Base-by-base conservation (phyloP, 2,888 invertebrate genomes). In the Archips crataeganus region DNA sequence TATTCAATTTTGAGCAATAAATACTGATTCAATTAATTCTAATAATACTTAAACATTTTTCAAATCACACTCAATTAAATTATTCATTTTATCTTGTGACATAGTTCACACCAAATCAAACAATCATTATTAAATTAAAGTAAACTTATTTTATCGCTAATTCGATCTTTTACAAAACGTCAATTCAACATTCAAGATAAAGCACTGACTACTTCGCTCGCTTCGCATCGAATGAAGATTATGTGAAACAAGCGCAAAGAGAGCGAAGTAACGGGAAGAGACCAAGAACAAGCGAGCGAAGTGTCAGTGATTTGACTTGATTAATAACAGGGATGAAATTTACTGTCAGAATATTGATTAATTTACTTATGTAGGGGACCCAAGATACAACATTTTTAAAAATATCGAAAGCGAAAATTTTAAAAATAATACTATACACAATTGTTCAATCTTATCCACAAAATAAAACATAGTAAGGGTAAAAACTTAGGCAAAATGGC, bases 1-100 rank as follows among this genome's bases (percentile, higher is more conserved):
- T 76, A 72, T 75, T 69, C 75, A 77, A 75, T 72, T 81, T 82
- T 54, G 15, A 82, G 82, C 83, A 82, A 78, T 74, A 78, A 77
- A 82, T 82, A 82, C 82, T 82, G 81, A 77, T 76, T 54, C 45
- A n/a, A 3, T 36, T 57, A 63, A 72, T 39, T 10, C 63, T 68
- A 72, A 68, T 68, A 68, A 72, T 63, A 68, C 57, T 68, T 51
- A 10, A 34, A 34, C 4, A 45, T 42, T 63, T 68, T 49, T 15
- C 51, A 13, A 61, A 60, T 66, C 15, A 51, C 11, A 51, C 34
- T 34, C 6, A 13, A 8, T 42, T 51, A 13, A 15, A 13, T 9
- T 8, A 0, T 6, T 3, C 10, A 66, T 62, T 15, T 15, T 34
- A 34, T 4, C 2, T 49, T 45, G 57, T 62, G 39, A 61, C 39